Evolutionary conservation across 2,113 vertebrate genomes (phyloP).

Genomic region (Strigops habroptila): DNA sequence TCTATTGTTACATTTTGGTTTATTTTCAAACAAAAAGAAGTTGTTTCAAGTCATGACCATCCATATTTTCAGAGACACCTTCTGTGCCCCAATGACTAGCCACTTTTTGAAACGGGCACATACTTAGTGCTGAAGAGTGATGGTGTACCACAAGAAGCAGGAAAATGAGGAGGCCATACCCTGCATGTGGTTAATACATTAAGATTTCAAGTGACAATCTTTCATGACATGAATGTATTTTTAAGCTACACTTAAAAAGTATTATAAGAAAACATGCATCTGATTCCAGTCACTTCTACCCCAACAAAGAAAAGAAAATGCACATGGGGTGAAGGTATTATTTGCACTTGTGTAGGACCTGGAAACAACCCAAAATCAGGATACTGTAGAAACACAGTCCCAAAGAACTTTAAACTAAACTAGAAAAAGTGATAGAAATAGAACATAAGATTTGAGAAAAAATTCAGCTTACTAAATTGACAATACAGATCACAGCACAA

Average conservation of each 20-base stretch:
- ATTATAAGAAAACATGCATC: background rate
- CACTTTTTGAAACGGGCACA: background rate
- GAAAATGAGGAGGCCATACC: background rate
- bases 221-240: background rate
- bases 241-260: background rate
- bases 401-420: background rate
- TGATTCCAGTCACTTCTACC: background rate
- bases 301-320: background rate
- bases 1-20: fast-evolving
- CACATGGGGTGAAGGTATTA: background rate
- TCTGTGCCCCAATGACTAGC: background rate
- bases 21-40: background rate
- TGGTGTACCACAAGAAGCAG: background rate
- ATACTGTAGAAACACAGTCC: background rate
- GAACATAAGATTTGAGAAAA: background rate
- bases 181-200: background rate
- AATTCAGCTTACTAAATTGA: background rate
- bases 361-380: background rate
- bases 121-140: background rate
- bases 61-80: background rate
- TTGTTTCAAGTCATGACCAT: background rate
- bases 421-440: background rate
- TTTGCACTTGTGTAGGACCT: background rate
- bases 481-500: background rate
- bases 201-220: background rate